A percentile compares a stretch with the other conserved stretches of the same genome.
These are phyloP conservation scores for Pitta sordida DNA, from an alignment of 2,113 vertebrate genomes.

Conservation along the genomic window DNA sequence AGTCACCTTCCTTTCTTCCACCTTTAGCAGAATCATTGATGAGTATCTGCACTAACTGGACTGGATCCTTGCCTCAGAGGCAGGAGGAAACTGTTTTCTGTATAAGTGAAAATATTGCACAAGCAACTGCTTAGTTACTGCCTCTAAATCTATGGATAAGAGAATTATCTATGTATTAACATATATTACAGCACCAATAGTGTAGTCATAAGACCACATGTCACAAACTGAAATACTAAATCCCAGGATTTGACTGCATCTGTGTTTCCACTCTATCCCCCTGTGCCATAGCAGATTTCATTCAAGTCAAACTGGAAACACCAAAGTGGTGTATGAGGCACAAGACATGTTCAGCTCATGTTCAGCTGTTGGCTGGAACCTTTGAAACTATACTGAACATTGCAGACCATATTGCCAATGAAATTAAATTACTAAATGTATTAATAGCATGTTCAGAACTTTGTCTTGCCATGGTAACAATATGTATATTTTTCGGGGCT, in stretches of 20 bases:
- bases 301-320: background rate
- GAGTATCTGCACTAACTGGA: background rate
- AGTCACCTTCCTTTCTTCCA: background rate
- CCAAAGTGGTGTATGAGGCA: background rate
- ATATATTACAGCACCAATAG: background rate
- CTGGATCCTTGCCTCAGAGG: background rate
- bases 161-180: background rate
- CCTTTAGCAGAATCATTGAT: background rate
- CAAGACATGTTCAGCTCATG: background rate
- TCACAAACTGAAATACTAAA: background rate
- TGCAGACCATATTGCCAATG: background rate
- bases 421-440: background rate
- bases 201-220: background rate
- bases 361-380: background rate
- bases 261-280: background rate
- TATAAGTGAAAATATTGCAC: background rate
- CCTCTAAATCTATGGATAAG: background rate
- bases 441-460: background rate
- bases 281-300: background rate
- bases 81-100: background rate
- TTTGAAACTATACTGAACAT: background rate
- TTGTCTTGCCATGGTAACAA: constrained; percentile 32
- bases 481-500: background rate
- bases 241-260: background rate
- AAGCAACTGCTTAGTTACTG: background rate